Base-by-base conservation (phyloP, 1,140 invertebrate species). In the Andricus grossulariae region DNA sequence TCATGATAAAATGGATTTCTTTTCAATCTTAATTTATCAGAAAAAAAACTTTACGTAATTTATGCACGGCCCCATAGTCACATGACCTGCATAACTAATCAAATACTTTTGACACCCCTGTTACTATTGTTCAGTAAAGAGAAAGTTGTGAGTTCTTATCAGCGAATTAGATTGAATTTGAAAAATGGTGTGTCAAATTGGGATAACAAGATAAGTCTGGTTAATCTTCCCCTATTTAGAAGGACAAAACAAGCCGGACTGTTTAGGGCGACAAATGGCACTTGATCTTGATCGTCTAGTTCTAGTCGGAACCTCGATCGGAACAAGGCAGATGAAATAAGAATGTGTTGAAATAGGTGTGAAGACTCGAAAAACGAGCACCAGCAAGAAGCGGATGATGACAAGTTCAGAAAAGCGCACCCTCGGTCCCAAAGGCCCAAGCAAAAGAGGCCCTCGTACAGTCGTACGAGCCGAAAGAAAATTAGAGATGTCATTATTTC, bases 311-410 rank as follows among this genome's bases (percentile, higher is more conserved):
- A 60, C 25, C 21, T 13, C 16, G 57, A n/a, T n/a, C n/a, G n/a
- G n/a, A 32, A 32, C 25, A 32, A 2, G 2, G 25, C 25, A 32
- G 25, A 32, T 32, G 5, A 32, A 21, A 66, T 66, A 66, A n/a
- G 60, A 66, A 4, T 66, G 60, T 66, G 60, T 66, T 66, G 60
- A 66, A 66, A 66, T 66, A 66, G 60, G 60, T 66, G 60, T 16
- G 60, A 66, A 66, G 60, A 66, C 25, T 45, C 25, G 60, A 66
- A 66, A 66, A 25, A n/a, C 32, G 21, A 25, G 13, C 25, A 39
- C 21, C 16, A 32, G 60, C 57, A 60, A 60, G 57, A 32, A 60
- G 57, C 60, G n/a, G 60, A 66, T 66, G 60, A 66, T 66, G 60
- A 66, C 60, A 66, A 25, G 60, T 39, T 66, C 60, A 66, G 60